phyloP scores from a whole-genome alignment of 2,888 invertebrate species.

The Ecliptopera silaceata region DNA sequence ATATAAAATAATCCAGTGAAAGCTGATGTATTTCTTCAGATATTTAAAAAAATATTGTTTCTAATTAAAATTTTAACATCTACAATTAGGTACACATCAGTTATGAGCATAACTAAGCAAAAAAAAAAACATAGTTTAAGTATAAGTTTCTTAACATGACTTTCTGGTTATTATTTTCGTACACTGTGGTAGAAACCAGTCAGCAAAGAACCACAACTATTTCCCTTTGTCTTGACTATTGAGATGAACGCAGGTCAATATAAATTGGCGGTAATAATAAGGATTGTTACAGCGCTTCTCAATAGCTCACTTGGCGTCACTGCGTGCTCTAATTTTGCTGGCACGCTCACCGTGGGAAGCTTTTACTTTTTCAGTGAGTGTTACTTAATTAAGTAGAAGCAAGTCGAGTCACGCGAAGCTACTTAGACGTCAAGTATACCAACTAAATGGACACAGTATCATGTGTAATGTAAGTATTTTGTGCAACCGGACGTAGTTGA shows the following conservation, averaged over 20 bases:
- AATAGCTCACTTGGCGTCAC: constrained; percentile 68
- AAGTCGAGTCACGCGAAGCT: constrained; percentile 20
- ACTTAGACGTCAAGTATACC: constrained; percentile 1
- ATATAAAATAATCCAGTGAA: too few species aligned
- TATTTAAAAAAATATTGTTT: too few species aligned
- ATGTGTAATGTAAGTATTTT: neutral
- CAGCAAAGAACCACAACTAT: constrained; percentile 44
- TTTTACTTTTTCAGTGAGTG: constrained; percentile 54
- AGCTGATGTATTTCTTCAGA: too few species aligned
- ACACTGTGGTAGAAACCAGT: constrained; percentile 40
- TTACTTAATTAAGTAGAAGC: constrained; percentile 52
- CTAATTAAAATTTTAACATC: too few species aligned
- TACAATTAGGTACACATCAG: too few species aligned
- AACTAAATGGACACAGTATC: neutral
- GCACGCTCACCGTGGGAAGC: constrained; percentile 70
- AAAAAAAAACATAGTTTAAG: too few species aligned
- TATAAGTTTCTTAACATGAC: neutral
- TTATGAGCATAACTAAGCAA: neutral
- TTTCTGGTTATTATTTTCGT: constrained; percentile 1
- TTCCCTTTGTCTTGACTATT: constrained; percentile 31
- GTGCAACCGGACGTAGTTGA: neutral
- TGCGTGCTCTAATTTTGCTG: constrained; percentile 66
- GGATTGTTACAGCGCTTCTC: constrained; percentile 59
- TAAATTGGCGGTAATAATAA: constrained; percentile 44
- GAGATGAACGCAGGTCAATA: constrained; percentile 45